Evolutionary conservation across 2,797 vertebrate genomes (phyloP).

Genomic region (Nothura maculosa): DNA sequence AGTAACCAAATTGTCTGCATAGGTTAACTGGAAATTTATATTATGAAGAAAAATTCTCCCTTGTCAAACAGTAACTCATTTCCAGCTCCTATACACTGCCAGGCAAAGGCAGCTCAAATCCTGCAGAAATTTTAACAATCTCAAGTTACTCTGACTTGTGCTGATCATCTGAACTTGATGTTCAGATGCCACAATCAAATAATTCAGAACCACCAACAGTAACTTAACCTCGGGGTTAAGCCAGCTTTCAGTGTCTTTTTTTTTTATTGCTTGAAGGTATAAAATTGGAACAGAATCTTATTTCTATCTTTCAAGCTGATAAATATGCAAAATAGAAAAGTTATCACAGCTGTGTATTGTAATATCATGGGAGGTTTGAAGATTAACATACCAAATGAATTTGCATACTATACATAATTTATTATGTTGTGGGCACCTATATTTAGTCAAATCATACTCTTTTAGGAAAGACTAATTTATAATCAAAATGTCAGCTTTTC

Average conservation of each 20-base stretch:
- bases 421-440: not conserved
- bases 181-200: not conserved
- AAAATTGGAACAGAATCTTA: not conserved
- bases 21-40: not conserved
- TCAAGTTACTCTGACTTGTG: not conserved
- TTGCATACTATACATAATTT: not conserved
- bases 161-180: not conserved
- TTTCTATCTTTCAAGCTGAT: not conserved
- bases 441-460: not conserved
- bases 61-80: not conserved
- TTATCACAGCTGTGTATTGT: not conserved
- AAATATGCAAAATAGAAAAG: not conserved
- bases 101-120: not conserved
- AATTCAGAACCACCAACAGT: not conserved
- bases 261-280: not conserved
- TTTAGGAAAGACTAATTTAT: not conserved
- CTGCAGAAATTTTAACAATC: not conserved
- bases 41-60: not conserved
- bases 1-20: not conserved
- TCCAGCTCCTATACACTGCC: not conserved
- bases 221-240: not conserved
- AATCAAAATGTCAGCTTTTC: not conserved
- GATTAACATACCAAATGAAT: not conserved
- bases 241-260: not conserved
- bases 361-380: not conserved